A percentile compares a stretch with the other conserved stretches of the same genome.
phyloP scores from a whole-genome alignment of 1,140 invertebrate genomes.

The Himalopsyche phryganea region DNA sequence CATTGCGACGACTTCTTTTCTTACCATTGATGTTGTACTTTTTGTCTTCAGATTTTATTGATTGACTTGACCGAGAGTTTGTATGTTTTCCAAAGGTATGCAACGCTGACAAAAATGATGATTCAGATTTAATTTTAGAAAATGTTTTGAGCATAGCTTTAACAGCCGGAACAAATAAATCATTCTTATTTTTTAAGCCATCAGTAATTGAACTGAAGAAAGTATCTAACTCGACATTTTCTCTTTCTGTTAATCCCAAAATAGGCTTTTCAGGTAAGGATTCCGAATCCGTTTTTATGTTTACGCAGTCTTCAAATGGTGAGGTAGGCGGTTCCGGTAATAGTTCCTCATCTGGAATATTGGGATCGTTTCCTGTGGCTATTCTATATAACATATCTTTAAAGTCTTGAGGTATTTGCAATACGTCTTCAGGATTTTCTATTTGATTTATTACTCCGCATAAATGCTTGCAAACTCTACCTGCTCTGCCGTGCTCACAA shows the following conservation, averaged over 20 bases:
- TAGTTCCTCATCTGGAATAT: slow-evolving; percentile 4
- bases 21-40: slow-evolving; percentile 1
- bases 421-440: slow-evolving; percentile 14
- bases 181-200: slow-evolving; percentile 25
- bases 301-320: slow-evolving; percentile 8
- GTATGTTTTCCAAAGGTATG: slow-evolving; percentile 23
- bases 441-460: slow-evolving; percentile 29
- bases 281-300: slow-evolving; percentile 1
- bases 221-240: slow-evolving; percentile 13
- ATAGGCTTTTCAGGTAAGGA: neutral
- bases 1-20: neutral
- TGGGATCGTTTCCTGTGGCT: slow-evolving; percentile 18
- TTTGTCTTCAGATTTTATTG: slow-evolving; percentile 5
- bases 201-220: slow-evolving; percentile 23
- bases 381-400: slow-evolving; percentile 27
- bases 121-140: slow-evolving; percentile 24
- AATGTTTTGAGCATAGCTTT: slow-evolving; percentile 27
- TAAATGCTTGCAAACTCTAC: slow-evolving; percentile 29
- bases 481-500: slow-evolving; percentile 22
- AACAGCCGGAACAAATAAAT: slow-evolving; percentile 25
- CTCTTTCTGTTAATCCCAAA: slow-evolving; percentile 11
- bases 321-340: slow-evolving; percentile 1
- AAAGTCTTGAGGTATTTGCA: slow-evolving; percentile 21
- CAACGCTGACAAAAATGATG: slow-evolving; percentile 14
- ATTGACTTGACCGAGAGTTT: neutral